phyloP scores from a whole-genome alignment of 1,140 invertebrate species.

The Platyscapa corneri region DNA sequence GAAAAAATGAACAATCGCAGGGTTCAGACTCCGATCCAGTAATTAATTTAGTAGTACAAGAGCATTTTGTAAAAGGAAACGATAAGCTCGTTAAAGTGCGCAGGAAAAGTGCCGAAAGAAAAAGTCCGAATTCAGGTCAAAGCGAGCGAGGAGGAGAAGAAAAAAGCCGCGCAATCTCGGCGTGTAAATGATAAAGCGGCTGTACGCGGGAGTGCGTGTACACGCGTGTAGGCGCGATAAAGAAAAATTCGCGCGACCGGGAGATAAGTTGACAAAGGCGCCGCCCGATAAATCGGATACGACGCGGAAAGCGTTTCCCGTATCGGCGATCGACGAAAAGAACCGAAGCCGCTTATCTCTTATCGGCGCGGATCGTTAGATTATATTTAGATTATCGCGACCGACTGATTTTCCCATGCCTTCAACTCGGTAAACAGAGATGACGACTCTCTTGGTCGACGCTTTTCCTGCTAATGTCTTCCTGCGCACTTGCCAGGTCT shows the following conservation, averaged over 20 bases:
- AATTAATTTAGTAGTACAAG: background rate
- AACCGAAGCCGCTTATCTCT: background rate
- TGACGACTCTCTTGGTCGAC: background rate
- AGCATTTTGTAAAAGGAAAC: background rate
- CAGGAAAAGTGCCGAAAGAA: background rate
- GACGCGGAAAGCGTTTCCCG: background rate
- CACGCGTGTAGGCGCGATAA: slow-evolving; percentile 2
- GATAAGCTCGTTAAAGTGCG: background rate
- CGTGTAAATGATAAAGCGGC: background rate
- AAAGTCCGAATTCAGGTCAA: background rate
- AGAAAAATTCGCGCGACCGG: slow-evolving; percentile 2
- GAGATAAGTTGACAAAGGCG: background rate
- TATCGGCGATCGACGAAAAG: background rate
- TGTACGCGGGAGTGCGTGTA: background rate
- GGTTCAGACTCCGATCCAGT: background rate
- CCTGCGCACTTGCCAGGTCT: no score
- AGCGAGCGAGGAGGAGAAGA: background rate
- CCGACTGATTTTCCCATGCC: background rate
- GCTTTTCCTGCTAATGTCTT: no score
- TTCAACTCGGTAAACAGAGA: background rate
- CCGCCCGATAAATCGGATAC: slow-evolving; percentile 6
- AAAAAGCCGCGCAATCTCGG: background rate
- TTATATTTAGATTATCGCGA: no score
- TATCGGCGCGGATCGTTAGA: background rate
- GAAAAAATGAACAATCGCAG: no score